These are phyloP conservation scores for Eudemis profundana DNA, from an alignment of 2,888 invertebrate species.

Conservation along the genomic window DNA sequence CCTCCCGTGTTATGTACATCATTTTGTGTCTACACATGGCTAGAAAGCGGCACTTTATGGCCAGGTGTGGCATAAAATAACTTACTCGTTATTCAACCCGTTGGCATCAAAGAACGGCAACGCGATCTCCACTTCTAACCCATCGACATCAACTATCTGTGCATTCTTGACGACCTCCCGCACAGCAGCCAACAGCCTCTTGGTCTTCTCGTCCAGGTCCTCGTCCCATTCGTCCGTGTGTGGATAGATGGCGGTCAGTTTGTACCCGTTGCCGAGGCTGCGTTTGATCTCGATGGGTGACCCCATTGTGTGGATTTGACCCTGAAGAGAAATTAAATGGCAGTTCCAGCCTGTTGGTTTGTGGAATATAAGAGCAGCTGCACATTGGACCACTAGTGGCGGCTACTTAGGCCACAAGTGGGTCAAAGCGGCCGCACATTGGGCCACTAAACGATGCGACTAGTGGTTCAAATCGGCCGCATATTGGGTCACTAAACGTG, in stretches of 20 bases:
- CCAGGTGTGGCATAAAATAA: too few species aligned
- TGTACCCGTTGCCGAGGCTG: constrained; percentile 84
- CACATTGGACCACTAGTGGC: too few species aligned
- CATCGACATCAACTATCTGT: constrained; percentile 67
- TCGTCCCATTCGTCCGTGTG: constrained; percentile 40
- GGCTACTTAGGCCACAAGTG: too few species aligned
- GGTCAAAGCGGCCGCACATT: too few species aligned
- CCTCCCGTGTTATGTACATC: too few species aligned
- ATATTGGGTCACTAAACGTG: too few species aligned
- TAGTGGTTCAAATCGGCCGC: too few species aligned
- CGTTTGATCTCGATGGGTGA: constrained; percentile 85
- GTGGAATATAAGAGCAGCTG: too few species aligned
- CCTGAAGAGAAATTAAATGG: constrained; percentile 66
- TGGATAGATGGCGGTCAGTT: constrained; percentile 77
- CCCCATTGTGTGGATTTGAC: constrained; percentile 85
- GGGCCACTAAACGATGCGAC: too few species aligned
- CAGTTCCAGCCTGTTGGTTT: too few species aligned
- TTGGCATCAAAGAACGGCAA: constrained; percentile 82
- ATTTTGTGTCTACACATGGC: too few species aligned
- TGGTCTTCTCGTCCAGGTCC: constrained; percentile 63
- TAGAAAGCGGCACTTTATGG: too few species aligned
- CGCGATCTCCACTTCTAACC: constrained; percentile 71
- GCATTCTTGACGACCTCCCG: constrained; percentile 77
- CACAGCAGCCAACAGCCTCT: constrained; percentile 70
- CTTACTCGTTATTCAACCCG: constrained; percentile 83